These are phyloP conservation scores for Orientallactaga bullata DNA, from an alignment of 2,113 vertebrate genomes.

Conservation along the genomic window DNA sequence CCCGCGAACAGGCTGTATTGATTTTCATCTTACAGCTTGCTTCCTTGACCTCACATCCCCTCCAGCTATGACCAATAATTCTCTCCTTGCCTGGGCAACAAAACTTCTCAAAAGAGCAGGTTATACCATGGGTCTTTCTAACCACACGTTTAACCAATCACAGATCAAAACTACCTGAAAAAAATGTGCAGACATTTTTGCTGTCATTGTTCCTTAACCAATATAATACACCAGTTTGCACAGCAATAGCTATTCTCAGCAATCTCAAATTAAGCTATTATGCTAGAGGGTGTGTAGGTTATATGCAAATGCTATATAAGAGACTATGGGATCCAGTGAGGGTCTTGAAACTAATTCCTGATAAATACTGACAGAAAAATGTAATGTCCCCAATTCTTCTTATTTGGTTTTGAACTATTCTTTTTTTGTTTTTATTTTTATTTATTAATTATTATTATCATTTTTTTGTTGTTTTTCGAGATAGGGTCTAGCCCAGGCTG, in stretches of 20 bases:
- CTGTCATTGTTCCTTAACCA: background rate
- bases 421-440: background rate
- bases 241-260: background rate
- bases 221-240: background rate
- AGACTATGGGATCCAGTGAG: background rate
- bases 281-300: background rate
- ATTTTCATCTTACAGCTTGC: background rate
- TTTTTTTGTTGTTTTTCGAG: too few relatives aligned
- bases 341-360: background rate
- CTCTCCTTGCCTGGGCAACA: background rate
- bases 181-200: background rate
- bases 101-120: background rate
- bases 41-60: background rate
- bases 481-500: too few relatives aligned
- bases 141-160: background rate
- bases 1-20: background rate
- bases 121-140: background rate
- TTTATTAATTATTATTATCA: too few relatives aligned
- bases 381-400: background rate
- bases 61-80: background rate
- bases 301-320: background rate
- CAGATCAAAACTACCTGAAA: background rate
- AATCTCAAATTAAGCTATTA: background rate
- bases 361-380: background rate
- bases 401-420: background rate